A percentile compares a stretch with the other conserved stretches of the same genome.
phyloP scores from a whole-genome alignment of 2,797 vertebrate genomes.

The Allobates femoralis region DNA sequence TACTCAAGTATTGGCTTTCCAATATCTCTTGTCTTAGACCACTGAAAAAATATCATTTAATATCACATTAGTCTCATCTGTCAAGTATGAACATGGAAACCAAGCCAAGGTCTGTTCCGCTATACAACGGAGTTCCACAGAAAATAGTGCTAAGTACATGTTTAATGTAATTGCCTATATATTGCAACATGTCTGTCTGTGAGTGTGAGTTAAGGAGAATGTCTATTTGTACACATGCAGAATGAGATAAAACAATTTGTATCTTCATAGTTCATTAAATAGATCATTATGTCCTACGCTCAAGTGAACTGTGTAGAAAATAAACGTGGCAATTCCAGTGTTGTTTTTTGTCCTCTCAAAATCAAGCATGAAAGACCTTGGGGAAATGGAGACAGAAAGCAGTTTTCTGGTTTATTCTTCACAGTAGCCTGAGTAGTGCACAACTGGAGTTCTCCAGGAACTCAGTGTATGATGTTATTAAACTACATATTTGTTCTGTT shows the following conservation, averaged over 20 bases:
- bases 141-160: slow-evolving; percentile 77
- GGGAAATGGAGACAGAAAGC: slow-evolving; percentile 78
- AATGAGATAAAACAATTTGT: slow-evolving; percentile 76
- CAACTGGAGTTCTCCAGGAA: slow-evolving; percentile 85
- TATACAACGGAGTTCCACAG: slow-evolving; percentile 79
- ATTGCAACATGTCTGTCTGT: slow-evolving; percentile 75
- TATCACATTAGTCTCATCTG: slow-evolving; percentile 71
- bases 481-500: slow-evolving; percentile 74
- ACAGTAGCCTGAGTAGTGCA: slow-evolving; percentile 89
- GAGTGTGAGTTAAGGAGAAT: slow-evolving; percentile 74
- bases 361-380: slow-evolving; percentile 71
- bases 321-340: slow-evolving; percentile 76
- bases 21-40: slow-evolving; percentile 73
- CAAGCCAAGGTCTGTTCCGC: slow-evolving; percentile 71
- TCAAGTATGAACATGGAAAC: slow-evolving; percentile 75
- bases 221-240: slow-evolving; percentile 80
- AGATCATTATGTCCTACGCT: slow-evolving; percentile 73
- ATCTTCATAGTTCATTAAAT: slow-evolving; percentile 71
- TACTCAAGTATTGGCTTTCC: slow-evolving; percentile 75
- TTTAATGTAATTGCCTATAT: slow-evolving; percentile 79
- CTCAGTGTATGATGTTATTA: slow-evolving; percentile 79
- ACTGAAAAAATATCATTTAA: background rate
- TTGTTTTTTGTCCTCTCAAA: slow-evolving; percentile 68
- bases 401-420: slow-evolving; percentile 77
- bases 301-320: slow-evolving; percentile 74